Percentiles rank a stretch among this genome's conserved stretches.
Evolutionary conservation across 2,888 invertebrate genomes (phyloP).

Genomic region (Baronia brevicornis): DNA sequence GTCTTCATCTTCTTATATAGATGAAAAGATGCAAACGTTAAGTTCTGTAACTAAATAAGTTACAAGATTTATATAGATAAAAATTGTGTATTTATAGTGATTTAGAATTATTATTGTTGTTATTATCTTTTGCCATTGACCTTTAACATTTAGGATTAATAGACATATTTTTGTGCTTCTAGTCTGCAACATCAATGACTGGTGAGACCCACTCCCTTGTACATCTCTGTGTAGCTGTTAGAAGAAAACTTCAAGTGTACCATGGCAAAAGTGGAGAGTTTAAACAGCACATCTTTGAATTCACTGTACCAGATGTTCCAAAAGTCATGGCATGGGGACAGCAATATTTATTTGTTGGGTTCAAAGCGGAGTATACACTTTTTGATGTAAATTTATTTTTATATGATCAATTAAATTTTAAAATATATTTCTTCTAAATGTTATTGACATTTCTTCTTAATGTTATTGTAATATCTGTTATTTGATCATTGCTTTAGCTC

Average conservation of each 20-base stretch:
- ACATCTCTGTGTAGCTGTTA: conserved; percentile 91
- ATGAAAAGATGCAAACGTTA: no score
- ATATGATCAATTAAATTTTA: conserved; percentile 1
- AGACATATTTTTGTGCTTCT: conserved; percentile 20
- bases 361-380: conserved; percentile 86
- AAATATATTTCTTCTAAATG: conserved; percentile 12
- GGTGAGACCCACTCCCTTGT: conserved; percentile 85
- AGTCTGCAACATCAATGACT: conserved; percentile 67
- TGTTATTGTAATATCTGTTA: no score
- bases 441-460: no score
- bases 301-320: conserved; percentile 87
- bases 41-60: no score
- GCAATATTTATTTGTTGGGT: conserved; percentile 91
- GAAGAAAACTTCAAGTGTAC: conserved; percentile 88
- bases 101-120: no score
- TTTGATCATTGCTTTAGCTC: conserved; percentile 36
- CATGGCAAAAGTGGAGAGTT: conserved; percentile 92
- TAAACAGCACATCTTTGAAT: conserved; percentile 81
- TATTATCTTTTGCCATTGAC: no score
- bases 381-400: conserved; percentile 77
- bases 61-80: no score
- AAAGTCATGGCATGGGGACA: conserved; percentile 88
- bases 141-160: conserved; percentile 2
- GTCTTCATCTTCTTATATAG: no score
- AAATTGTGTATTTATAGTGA: no score